phyloP scores from a whole-genome alignment of 2,888 invertebrate species.

The Torymus texanus region DNA sequence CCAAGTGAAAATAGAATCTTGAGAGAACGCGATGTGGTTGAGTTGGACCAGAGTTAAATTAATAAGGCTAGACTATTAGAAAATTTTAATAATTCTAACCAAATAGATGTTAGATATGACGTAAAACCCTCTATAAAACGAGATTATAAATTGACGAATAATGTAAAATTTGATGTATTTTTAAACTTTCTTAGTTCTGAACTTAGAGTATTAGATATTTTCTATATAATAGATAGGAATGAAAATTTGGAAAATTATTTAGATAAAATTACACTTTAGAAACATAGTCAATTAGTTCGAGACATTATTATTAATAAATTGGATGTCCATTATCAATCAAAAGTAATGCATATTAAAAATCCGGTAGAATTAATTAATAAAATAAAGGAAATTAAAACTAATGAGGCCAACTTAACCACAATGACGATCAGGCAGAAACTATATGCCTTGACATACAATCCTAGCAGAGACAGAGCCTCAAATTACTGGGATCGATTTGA shows the following conservation, averaged over 20 bases:
- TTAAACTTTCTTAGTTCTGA: not conserved
- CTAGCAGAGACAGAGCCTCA: not conserved
- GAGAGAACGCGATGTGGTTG: not conserved
- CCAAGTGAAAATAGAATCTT: not conserved
- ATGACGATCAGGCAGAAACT: not conserved
- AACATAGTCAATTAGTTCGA: not conserved
- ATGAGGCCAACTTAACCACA: not conserved
- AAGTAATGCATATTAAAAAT: not conserved
- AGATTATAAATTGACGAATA: not conserved
- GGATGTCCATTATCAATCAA: not conserved
- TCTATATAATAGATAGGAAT: not conserved
- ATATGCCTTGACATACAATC: not conserved
- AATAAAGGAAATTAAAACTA: not conserved
- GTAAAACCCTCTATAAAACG: not conserved
- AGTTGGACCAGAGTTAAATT: not conserved
- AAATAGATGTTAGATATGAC: not conserved
- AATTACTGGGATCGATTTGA: not conserved
- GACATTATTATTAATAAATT: slow-evolving; percentile 1
- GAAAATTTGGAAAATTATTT: not conserved
- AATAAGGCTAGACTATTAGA: not conserved
- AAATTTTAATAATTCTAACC: not conserved
- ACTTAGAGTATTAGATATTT: not conserved
- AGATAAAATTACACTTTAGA: not conserved
- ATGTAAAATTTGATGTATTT: not conserved
- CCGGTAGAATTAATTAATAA: not conserved